Base-by-base conservation (phyloP, 2,113 vertebrate genomes). In the Serilophus lunatus region DNA sequence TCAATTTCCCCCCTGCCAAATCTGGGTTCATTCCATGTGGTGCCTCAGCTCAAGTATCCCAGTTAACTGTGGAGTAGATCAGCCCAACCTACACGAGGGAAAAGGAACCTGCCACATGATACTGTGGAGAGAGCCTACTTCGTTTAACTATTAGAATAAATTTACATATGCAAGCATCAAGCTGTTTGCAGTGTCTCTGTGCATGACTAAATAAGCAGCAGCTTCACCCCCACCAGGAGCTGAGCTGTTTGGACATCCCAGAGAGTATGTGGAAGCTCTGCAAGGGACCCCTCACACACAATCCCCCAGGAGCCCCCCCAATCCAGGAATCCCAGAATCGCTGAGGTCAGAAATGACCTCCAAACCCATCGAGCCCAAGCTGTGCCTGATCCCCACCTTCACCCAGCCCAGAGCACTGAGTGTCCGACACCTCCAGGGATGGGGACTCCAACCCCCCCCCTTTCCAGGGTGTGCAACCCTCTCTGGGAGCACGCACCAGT, bases 401-500 rank as follows among this genome's bases (percentile, higher is more conserved):
- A 18, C 25, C 47, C 47, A 33, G 44, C 31, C 36, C 59, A 42
- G 70, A 40, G 53, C 53, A 10, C 53, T 25, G 61, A 66, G 6
- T 66, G 44, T 20, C 12, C 44, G 44, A 9, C 60, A 45, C 28
- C 68, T 23, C 40, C 49, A 35, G 75, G 61, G 28, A 14, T 33
- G 83, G 47, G 60, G 18, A 29, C 40, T 16, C 84, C 64, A 45
- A 8, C 7, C 8, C 2, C 13, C 54, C 72, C 28, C 61, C 60
- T 12, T 15, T 20, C 16, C 87, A 31, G 18, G 8, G 7, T 1
- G 56, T 24, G 26, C 4, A 8, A 2, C 22, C 40, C 47, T 42
- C 42, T 42, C 5, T 1, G 35, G 87, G 54, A 54, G 13, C n/a
- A 57, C 81, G 3, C 44, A 98, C 98, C 98, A 98, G 97, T 98